Percentiles rank a stretch among this genome's conserved stretches.
These are phyloP conservation scores for Leptinotarsa tumamoca DNA, from an alignment of 2,888 invertebrate genomes.

Conservation along the genomic window DNA sequence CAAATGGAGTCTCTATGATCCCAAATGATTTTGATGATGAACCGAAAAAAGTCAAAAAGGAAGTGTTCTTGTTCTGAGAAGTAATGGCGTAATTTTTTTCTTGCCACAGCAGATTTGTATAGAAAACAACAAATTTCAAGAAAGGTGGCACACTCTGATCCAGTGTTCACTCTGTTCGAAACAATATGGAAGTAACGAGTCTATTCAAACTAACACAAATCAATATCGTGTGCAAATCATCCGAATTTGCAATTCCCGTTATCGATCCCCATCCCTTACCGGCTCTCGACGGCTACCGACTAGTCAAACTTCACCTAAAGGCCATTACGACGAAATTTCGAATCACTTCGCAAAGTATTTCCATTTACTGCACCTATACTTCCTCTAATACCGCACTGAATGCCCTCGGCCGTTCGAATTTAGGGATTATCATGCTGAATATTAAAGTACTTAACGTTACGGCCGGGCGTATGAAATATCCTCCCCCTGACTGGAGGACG, in stretches of 20 bases:
- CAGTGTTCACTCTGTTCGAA: neutral
- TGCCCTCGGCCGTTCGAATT: constrained; percentile 55
- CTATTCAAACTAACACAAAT: neutral
- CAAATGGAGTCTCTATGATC: too few relatives aligned
- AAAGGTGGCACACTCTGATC: too few relatives aligned
- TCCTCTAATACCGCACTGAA: constrained; percentile 45
- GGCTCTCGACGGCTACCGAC: neutral
- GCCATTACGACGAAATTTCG: constrained; percentile 61
- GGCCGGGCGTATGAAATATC: constrained; percentile 25
- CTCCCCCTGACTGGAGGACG: constrained; percentile 2
- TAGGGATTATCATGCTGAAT: constrained; percentile 59
- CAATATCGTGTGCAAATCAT: neutral
- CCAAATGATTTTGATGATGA: too few relatives aligned
- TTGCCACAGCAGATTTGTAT: too few relatives aligned
- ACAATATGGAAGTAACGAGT: neutral
- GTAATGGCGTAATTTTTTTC: too few relatives aligned
- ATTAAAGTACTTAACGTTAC: constrained; percentile 57
- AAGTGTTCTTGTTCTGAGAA: too few relatives aligned
- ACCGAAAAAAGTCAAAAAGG: too few relatives aligned
- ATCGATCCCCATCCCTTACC: neutral
- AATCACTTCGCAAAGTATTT: constrained; percentile 64
- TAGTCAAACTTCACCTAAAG: constrained; percentile 23
- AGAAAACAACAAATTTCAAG: too few relatives aligned
- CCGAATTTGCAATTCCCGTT: neutral
- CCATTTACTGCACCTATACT: constrained; percentile 52